Evolutionary conservation across 2,888 invertebrate genomes (phyloP), one percentile per base, ranked within the genome.

Genomic region (Muschampia plurimacula): DNA sequence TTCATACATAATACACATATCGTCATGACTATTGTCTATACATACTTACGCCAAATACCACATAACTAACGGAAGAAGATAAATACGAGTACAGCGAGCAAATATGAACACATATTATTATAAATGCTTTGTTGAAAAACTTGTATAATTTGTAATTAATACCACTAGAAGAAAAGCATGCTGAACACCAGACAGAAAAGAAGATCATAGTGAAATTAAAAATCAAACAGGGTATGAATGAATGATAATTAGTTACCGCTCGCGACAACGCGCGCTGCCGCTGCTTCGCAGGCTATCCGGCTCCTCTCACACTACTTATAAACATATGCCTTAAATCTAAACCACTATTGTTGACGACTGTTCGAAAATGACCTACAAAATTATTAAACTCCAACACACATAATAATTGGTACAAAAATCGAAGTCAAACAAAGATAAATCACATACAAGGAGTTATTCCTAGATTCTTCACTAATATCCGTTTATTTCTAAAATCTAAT

Each of bases 201-300:
- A 15, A 46, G 64, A 73, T 15, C 9, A 60, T 59, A 73, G 32
- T n/a, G 41, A 55, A 66, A 49, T 46, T 46, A 13, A 66, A 73
- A 52, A 55, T 63, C 57, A 49, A 75, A 67, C 60, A 68, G 70
- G 69, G 62, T 49, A 75, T 65, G 70, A 67, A 64, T 67, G 64
- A 63, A 36, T 36, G 60, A 59, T 52, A 22, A 36, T 64, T 74
- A 74, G 74, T 74, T 74, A 74, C 74, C 74, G 67, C 65, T 60
- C 60, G 52, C 64, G 69, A 64, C 65, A 9, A 32, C 28, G 52
- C 15, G 49, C 13, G 22, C 64, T 10, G n/a, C 67, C 63, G 62
- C 60, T 28, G 15, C 67, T 2, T 36, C 28, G 69, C 67, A 52
- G 22, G 12, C 41, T 15, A 10, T 57, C 70, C 63, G 52, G 63